Conservation (phyloP, 2,113 vertebrate genomes). For the Cyanistes caeruleus region DNA sequence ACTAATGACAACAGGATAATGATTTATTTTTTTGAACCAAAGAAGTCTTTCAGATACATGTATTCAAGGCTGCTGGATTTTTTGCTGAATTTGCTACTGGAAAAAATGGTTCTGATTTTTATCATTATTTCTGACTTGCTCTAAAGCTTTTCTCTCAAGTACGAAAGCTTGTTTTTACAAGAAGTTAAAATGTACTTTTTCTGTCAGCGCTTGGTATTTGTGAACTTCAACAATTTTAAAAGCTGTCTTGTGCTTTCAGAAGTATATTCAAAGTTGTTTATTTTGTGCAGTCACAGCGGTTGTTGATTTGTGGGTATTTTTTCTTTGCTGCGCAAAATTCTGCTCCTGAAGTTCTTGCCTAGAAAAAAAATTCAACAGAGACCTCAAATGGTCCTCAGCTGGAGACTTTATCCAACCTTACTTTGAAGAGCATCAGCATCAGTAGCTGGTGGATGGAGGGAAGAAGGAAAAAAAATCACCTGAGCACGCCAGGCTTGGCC, state of each 20-base stretch:
- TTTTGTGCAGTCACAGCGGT: background rate
- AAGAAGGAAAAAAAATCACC: background rate
- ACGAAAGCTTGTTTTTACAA: conserved; percentile 23
- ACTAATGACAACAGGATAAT: conserved; percentile 52
- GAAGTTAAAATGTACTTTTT: conserved; percentile 29
- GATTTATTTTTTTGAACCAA: conserved; percentile 22
- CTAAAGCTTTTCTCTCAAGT: conserved; percentile 30
- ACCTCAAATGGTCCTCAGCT: background rate
- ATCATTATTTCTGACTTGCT: conserved; percentile 12
- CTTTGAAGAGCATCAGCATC: background rate
- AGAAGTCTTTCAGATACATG: conserved; percentile 36
- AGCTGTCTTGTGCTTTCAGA: conserved; percentile 34
- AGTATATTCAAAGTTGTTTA: background rate
- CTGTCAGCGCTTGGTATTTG: conserved; percentile 6
- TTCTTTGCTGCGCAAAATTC: background rate
- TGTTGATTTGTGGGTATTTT: background rate
- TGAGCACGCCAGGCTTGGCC: background rate
- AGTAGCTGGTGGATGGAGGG: background rate
- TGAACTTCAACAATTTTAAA: conserved; percentile 36
- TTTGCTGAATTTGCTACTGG: conserved; percentile 27
- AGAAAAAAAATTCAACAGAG: background rate
- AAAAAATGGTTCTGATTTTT: conserved; percentile 45
- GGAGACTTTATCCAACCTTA: background rate
- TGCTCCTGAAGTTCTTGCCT: background rate
- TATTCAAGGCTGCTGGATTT: conserved; percentile 26